These are phyloP conservation scores for Mormoops blainvillei DNA, from an alignment of 2,113 vertebrate species.

Conservation along the genomic window DNA sequence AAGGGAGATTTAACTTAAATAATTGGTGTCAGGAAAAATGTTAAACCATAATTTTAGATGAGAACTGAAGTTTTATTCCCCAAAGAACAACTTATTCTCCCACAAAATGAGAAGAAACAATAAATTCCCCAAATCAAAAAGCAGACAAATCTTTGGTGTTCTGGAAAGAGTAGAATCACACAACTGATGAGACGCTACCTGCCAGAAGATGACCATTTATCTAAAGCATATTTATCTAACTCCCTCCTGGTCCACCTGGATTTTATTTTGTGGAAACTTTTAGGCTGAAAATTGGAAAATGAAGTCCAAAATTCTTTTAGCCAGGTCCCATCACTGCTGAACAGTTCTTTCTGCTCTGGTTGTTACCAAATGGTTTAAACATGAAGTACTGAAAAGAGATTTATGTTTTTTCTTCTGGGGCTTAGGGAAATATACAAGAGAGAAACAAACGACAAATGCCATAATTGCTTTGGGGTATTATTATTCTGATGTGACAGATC, in stretches of 20 bases:
- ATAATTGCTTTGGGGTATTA: conserved; percentile 60
- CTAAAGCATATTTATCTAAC: not conserved
- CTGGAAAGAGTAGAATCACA: not conserved
- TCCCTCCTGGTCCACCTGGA: not conserved
- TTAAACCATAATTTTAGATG: not conserved
- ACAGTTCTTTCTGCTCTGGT: not conserved
- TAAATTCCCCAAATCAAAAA: not conserved
- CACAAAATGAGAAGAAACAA: not conserved
- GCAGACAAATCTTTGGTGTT: not conserved
- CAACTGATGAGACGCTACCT: not conserved
- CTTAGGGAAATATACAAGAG: conserved; percentile 51
- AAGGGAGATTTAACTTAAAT: not conserved
- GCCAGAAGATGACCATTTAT: not conserved
- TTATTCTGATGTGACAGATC: conserved; percentile 55
- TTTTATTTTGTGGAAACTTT: not conserved
- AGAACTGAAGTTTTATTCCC: not conserved
- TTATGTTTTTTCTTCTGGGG: conserved; percentile 44
- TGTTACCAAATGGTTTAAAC: conserved; percentile 31
- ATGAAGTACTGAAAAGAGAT: conserved; percentile 29
- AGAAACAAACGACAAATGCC: conserved; percentile 56
- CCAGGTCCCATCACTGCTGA: not conserved
- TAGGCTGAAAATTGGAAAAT: not conserved
- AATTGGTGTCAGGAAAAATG: not conserved
- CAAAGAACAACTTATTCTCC: not conserved
- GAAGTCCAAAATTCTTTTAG: not conserved